These are phyloP conservation scores for Phylloscopus whistleri DNA, from an alignment of 2,113 vertebrate genomes.

Conservation along the genomic window DNA sequence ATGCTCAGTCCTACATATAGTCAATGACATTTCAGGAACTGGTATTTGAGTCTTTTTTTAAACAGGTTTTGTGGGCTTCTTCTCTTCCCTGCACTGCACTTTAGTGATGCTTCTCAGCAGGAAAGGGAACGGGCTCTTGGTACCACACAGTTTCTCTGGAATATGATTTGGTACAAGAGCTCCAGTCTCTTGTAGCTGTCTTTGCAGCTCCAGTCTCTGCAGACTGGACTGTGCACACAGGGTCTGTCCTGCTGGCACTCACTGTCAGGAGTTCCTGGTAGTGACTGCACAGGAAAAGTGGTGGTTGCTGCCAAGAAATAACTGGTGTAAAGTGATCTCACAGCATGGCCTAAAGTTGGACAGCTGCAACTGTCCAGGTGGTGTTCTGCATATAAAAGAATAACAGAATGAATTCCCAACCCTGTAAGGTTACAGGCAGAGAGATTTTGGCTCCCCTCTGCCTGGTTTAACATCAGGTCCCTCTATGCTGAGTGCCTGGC, in stretches of 20 bases:
- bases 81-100: neutral
- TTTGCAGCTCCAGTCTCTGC: neutral
- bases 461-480: slow-evolving; percentile 9
- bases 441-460: neutral
- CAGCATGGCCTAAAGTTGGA: neutral
- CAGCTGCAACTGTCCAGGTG: neutral
- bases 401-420: neutral
- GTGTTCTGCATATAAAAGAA: neutral
- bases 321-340: neutral
- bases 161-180: neutral
- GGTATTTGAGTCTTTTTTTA: neutral
- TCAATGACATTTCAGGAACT: neutral
- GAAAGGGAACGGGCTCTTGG: neutral
- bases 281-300: neutral
- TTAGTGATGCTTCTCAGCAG: neutral
- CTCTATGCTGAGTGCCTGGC: slow-evolving; percentile 31
- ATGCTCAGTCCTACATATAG: neutral
- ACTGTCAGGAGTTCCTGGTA: neutral
- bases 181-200: no score
- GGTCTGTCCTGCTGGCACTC: neutral
- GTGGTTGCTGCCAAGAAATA: neutral
- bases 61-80: neutral
- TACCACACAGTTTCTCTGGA: neutral
- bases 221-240: neutral
- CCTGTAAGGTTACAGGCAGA: neutral